Conservation (phyloP, 2,113 vertebrate species). For the Martes martes region DNA sequence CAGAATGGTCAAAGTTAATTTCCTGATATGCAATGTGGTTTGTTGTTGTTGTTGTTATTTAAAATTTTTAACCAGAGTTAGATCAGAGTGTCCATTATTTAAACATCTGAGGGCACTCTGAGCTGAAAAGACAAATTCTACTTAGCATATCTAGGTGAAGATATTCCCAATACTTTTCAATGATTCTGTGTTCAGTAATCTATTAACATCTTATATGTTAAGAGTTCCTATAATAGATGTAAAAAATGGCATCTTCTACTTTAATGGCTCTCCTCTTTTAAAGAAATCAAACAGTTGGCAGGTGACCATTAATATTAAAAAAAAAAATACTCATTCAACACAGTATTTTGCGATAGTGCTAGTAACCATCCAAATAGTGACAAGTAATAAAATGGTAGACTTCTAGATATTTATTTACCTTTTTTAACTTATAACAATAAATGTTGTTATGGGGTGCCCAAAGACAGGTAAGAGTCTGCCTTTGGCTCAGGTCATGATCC, state of each 20-base stretch:
- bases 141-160: not conserved
- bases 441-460: not conserved
- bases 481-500: not conserved
- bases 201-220: not conserved
- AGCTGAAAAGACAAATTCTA: not conserved
- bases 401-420: not conserved
- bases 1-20: slow-evolving; percentile 78
- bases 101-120: not conserved
- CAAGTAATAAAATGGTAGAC: not conserved
- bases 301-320: not conserved
- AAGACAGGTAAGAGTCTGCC: not conserved
- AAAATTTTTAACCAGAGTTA: slow-evolving; percentile 66
- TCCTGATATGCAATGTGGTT: slow-evolving; percentile 55
- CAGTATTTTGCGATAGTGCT: not conserved
- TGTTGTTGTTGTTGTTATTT: slow-evolving; percentile 53
- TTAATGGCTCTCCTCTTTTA: not conserved
- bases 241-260: not conserved
- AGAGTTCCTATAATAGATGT: not conserved
- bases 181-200: not conserved
- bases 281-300: not conserved
- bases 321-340: not conserved
- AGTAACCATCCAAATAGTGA: not conserved
- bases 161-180: not conserved
- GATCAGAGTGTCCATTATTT: not conserved
- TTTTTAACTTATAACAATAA: not conserved